Evolutionary conservation across 2,113 vertebrate genomes (phyloP), one percentile per base, ranked within the genome.

Genomic region (Nesospiza acunhae): DNA sequence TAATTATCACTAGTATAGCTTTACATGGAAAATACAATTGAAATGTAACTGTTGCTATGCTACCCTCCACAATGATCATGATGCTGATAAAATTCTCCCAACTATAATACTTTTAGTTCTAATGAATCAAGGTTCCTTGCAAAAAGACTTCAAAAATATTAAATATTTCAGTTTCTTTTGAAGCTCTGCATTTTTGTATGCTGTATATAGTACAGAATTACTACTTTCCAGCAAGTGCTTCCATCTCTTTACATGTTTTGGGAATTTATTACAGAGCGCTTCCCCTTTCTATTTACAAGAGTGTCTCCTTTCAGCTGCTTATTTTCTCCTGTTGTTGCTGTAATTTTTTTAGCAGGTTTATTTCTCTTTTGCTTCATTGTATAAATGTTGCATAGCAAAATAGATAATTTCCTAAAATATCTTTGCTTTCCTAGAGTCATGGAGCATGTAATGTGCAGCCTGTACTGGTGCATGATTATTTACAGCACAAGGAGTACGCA

Each of bases 341-440:
- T 74, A 90, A 72, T 81, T 47, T 86, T 94, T 96, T 94, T 72
- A 90, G 72, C 75, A 94, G 79, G 35, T 68, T 96, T 83, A 44
- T 86, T 93, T 95, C 78, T 83, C 27, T 91, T 83, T 22, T 26
- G 21, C 39, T 77, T 75, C 62, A 67, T 49, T 89, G 41, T 74
- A 21, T 70, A 53, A 86, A 72, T 87, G 13, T 72, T 53, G 74
- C 67, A 44, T 63, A 75, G 64, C 49, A 92, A 95, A 95, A 81
- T 2, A 87, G 67, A 74, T 70, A 0, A 55, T 88, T 77, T 91
- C 91, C 74, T 87, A 82, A 92, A 78, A 62, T 70, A 89, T 37
- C 41, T 93, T 66, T 62, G 46, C 75, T 84, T 93, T 83, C 47
- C 35, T 80, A 62, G 62, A 87, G 46, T 85, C 64, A 31, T 15